These are phyloP conservation scores for Chromobotia macracanthus DNA, from an alignment of 2,797 vertebrate species.

Conservation along the genomic window DNA sequence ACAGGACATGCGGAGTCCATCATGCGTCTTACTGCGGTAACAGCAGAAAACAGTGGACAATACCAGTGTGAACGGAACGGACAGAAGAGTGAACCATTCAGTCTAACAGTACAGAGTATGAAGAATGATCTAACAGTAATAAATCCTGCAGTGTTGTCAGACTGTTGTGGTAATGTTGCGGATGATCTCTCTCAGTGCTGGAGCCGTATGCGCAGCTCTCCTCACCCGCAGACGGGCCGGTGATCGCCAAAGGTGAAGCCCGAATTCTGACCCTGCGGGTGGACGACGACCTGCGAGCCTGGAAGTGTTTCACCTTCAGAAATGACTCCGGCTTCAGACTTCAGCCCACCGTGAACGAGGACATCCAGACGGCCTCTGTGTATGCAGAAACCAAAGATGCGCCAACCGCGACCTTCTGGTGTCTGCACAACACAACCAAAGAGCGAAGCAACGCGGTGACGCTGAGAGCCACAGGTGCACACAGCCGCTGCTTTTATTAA, in stretches of 20 bases:
- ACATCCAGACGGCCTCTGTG: not conserved
- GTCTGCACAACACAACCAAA: not conserved
- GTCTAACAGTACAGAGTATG: slow-evolving; percentile 12
- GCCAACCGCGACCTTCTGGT: slow-evolving; percentile 22
- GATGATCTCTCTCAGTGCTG: slow-evolving; percentile 20
- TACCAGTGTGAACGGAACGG: slow-evolving; percentile 38
- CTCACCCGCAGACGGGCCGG: slow-evolving; percentile 52
- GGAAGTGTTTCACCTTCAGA: slow-evolving; percentile 47
- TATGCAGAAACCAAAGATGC: not conserved
- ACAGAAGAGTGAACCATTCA: rapidly evolving
- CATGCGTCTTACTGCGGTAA: slow-evolving; percentile 30
- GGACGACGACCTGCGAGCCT: slow-evolving; percentile 8
- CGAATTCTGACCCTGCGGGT: slow-evolving; percentile 55
- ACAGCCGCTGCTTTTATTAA: too few relatives aligned
- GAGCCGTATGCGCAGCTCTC: slow-evolving; percentile 27
- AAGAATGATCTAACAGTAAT: not conserved
- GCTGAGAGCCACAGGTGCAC: slow-evolving; percentile 37
- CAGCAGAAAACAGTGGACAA: rapidly evolving
- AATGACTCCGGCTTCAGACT: rapidly evolving
- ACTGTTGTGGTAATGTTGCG: not conserved
- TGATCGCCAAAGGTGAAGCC: not conserved
- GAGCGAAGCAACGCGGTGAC: slow-evolving; percentile 35
- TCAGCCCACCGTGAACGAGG: rapidly evolving
- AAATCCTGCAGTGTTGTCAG: not conserved
- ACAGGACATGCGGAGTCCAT: rapidly evolving